Evolutionary conservation across 2,888 invertebrate genomes (phyloP), one percentile per base, ranked within the genome.

Genomic region (Drosophila mettleri): DNA sequence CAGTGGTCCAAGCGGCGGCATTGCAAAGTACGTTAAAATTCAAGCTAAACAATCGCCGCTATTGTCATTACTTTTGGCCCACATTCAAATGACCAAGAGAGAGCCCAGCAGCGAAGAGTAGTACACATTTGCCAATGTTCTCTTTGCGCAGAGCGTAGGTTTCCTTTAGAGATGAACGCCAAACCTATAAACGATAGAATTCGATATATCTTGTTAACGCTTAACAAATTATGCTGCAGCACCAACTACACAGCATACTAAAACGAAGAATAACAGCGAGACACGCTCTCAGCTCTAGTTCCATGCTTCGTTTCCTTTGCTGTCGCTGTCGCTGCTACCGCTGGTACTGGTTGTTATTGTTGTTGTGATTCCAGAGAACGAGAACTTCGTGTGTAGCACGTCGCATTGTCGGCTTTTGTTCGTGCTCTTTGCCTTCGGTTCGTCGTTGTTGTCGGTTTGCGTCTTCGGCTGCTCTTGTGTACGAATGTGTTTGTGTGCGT

Each of bases 21-120:
- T 43, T 39, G 63, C 49, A 68, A 71, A 63, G 41, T 68, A 73
- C 77, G 61, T 72, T 60, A 34, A 62, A 64, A 52, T 63, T 57
- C 72, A 75, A 72, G 78, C 78, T 71, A 74, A 80, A 82, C 81
- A 82, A 82, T 83, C 84, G 84, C 69, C 74, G 79, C 84, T 86
- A 79, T 83, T 86, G 84, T 84, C 78, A 79, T 86, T 84, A 86
- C 80, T 86, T 84, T 84, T 84, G 84, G 81, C 83, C 83, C 83
- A 84, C 70, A 84, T 82, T 80, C 76, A 82, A 80, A 78, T 54
- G 71, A 58, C 66, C 69, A 69, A 69, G 58, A 69, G 74, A 52
- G 62, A 46, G 12, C n/a, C 3, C 41, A 58, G 24, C 31, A 27
- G 31, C 49, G 62, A 75, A 80, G 80, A 68, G 77, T 43, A 65